Evolutionary conservation across 2,797 vertebrate species (phyloP), one percentile per base, ranked within the genome.

Genomic region (Lepilemur septentrionalis): DNA sequence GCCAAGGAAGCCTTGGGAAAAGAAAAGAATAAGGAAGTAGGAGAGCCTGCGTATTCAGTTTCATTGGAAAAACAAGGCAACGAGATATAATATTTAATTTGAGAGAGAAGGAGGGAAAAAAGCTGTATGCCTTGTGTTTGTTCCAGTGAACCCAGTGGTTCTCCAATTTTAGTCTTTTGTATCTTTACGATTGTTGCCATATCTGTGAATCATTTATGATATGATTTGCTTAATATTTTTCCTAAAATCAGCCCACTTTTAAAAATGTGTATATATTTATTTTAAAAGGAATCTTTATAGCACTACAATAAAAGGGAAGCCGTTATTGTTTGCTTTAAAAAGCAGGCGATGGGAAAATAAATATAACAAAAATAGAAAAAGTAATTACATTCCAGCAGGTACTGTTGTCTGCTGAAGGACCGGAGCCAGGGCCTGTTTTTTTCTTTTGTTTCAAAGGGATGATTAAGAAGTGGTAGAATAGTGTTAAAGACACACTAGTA

Each of bases 151-250:
- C 41, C 30, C 28, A 41, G 22, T 0, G 7, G 63, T 90, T 92
- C 63, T 76, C 32, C n/a, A 73, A 0, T 90, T 92, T 93, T 69
- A 69, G 30, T 70, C 38, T 93, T 89, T 61, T 67, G 35, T 93
- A 13, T 91, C 79, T 92, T 94, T 82, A 59, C 85, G 79, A 93
- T 83, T 46, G 46, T 88, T 73, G 41, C 28, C 22, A 10, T 69
- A 70, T 73, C 28, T 50, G 50, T 35, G 59, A 91, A 35, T 59
- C 41, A 80, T 46, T 59, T 63, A 4, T 72, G 48, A 32, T 67
- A 41, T 84, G 46, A 83, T 72, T 96, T 89, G n/a, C 80, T 87
- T 90, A 75, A 67, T 95, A 93, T 50, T 86, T 97, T 93, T 70
- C 63, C 93, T 92, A 86, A 94, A 61, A 94, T 59, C 23, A 91